Evolutionary conservation across 35 echinoderm and acorn worm genomes (phyloP).

Genomic region (Hemicentrotus pulcherrimus): DNA sequence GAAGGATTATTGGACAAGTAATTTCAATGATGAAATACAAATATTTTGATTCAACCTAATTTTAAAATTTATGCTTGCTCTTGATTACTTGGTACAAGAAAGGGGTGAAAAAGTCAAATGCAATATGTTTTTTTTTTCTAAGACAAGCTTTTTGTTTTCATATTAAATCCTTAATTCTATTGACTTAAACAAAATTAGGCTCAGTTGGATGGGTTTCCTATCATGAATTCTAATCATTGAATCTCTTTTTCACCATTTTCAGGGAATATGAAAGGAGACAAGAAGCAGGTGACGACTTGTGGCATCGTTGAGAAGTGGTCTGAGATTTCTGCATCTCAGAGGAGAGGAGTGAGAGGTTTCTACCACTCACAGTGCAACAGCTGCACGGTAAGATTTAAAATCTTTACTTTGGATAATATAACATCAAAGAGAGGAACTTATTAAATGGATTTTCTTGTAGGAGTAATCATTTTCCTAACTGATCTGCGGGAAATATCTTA

Average conservation of each 20-base stretch:
- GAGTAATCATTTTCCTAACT: no score
- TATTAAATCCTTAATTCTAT: no score
- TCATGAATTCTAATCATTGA: background rate
- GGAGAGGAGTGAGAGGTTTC: conserved; percentile 29
- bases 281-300: conserved; percentile 41
- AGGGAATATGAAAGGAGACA: conserved; percentile 42
- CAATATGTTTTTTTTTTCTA: background rate
- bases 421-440: no score
- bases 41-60: no score
- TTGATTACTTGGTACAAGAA: background rate
- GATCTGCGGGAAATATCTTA: no score
- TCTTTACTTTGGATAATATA: no score
- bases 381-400: conserved; percentile 3
- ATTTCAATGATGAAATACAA: no score
- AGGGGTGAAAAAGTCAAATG: background rate
- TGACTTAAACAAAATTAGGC: no score
- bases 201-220: background rate
- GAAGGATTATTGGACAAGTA: no score
- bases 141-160: background rate
- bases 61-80: background rate
- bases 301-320: conserved; percentile 46
- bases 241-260: background rate
- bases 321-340: background rate
- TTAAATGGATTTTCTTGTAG: no score
- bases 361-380: conserved; percentile 1